Percentiles rank a stretch among this genome's conserved stretches.
phyloP scores from a whole-genome alignment of 2,888 invertebrate genomes.

The Polietes domitor region DNA sequence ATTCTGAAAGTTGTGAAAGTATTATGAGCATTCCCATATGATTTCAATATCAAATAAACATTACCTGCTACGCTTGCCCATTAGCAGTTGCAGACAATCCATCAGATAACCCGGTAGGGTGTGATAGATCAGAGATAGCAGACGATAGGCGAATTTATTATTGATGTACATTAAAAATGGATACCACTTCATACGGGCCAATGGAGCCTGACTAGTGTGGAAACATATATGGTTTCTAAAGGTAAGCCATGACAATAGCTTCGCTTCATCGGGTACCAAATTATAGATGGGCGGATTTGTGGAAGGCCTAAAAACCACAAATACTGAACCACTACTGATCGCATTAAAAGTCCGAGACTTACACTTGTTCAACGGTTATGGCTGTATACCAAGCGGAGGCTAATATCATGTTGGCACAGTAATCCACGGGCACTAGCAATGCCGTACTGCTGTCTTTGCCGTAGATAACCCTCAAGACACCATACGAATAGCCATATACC shows the following conservation, averaged over 20 bases:
- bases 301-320: constrained; percentile 58
- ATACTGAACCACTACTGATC: too few relatives aligned
- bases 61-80: constrained; percentile 77
- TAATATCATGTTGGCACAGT: constrained; percentile 80
- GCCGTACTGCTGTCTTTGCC: constrained; percentile 75
- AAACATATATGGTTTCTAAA: constrained; percentile 80
- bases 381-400: constrained; percentile 81
- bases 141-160: constrained; percentile 78
- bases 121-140: constrained; percentile 84
- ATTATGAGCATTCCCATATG: too few relatives aligned
- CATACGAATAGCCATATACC: constrained; percentile 82
- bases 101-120: constrained; percentile 84
- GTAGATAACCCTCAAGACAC: constrained; percentile 82
- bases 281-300: constrained; percentile 83
- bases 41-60: too few relatives aligned
- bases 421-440: constrained; percentile 81
- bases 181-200: constrained; percentile 86
- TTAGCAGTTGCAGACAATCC: constrained; percentile 80
- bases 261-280: constrained; percentile 90
- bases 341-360: too few relatives aligned
- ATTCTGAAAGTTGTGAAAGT: constrained; percentile 86
- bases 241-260: constrained; percentile 90
- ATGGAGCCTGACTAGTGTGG: constrained; percentile 83
- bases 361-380: constrained; percentile 60
- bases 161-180: constrained; percentile 82